Percentiles rank a stretch among this genome's conserved stretches.
phyloP scores from a whole-genome alignment of 2,797 vertebrate species.

The Rousettus madagascariensis region DNA sequence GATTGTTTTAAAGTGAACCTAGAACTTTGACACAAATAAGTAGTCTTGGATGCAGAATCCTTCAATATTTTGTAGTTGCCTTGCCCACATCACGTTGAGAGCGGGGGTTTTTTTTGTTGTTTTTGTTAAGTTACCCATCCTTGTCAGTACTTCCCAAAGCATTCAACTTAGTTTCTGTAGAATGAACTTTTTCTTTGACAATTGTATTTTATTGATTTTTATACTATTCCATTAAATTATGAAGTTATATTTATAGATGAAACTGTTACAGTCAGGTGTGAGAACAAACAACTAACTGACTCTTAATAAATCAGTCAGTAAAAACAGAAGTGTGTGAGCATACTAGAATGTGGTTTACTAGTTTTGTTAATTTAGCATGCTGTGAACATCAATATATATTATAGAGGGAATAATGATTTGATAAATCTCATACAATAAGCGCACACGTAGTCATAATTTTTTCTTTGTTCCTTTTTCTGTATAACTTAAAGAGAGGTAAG shows the following conservation, averaged over 20 bases:
- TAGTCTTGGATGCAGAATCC: not conserved
- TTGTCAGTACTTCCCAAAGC: not conserved
- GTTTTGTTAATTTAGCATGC: constrained; percentile 4
- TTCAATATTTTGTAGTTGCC: not conserved
- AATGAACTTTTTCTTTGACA: not conserved
- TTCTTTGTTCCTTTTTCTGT: constrained; percentile 15
- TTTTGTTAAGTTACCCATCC: not conserved
- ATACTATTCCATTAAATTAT: not conserved
- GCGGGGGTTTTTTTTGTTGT: not conserved
- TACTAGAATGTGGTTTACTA: not conserved
- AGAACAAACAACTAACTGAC: not conserved
- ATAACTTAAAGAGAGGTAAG: constrained; percentile 24
- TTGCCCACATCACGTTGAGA: not conserved
- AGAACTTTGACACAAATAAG: not conserved
- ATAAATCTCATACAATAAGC: not conserved
- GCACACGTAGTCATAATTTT: not conserved
- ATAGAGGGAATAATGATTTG: constrained; percentile 7
- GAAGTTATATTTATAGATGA: not conserved
- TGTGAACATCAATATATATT: not conserved
- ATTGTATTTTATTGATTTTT: constrained; percentile 24
- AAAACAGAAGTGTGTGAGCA: not conserved
- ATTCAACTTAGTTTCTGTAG: not conserved
- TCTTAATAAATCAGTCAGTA: not conserved
- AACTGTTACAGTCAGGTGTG: not conserved
- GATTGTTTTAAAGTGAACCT: not conserved